These are phyloP conservation scores for Cheilosia scutellata DNA, from an alignment of 2,888 invertebrate species.

Conservation along the genomic window DNA sequence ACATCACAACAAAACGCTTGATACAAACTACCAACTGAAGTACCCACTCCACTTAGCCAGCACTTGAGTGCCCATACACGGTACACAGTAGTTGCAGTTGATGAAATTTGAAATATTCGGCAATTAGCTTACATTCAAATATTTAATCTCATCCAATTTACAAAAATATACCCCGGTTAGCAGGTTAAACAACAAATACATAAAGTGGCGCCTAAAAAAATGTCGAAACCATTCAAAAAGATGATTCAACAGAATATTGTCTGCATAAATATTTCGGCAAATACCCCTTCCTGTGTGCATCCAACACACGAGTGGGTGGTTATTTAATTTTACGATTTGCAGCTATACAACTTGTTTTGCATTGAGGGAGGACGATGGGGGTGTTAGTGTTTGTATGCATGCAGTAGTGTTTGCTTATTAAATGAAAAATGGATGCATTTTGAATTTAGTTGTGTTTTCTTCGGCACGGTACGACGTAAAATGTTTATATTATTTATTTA, in stretches of 20 bases:
- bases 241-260: neutral
- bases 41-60: neutral
- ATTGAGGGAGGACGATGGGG: neutral
- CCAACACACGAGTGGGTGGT: neutral
- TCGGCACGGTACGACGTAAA: neutral
- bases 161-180: slow-evolving; percentile 14
- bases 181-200: slow-evolving; percentile 6
- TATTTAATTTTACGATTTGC: slow-evolving; percentile 31
- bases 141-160: slow-evolving; percentile 38
- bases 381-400: neutral
- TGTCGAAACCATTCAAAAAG: neutral
- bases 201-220: neutral
- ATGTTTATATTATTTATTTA: no score
- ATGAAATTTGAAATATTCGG: slow-evolving; percentile 28
- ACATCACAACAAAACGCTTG: neutral
- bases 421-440: slow-evolving; percentile 38
- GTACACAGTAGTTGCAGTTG: slow-evolving; percentile 8
- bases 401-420: slow-evolving; percentile 41
- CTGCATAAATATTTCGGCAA: neutral
- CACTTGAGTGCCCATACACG: neutral
- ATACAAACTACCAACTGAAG: neutral
- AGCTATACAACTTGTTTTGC: slow-evolving; percentile 30
- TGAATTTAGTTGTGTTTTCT: neutral
- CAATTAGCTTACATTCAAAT: slow-evolving; percentile 37
- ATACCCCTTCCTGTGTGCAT: neutral